These are phyloP conservation scores for Rhinophrynus dorsalis DNA, from an alignment of 2,797 vertebrate species.

Conservation along the genomic window DNA sequence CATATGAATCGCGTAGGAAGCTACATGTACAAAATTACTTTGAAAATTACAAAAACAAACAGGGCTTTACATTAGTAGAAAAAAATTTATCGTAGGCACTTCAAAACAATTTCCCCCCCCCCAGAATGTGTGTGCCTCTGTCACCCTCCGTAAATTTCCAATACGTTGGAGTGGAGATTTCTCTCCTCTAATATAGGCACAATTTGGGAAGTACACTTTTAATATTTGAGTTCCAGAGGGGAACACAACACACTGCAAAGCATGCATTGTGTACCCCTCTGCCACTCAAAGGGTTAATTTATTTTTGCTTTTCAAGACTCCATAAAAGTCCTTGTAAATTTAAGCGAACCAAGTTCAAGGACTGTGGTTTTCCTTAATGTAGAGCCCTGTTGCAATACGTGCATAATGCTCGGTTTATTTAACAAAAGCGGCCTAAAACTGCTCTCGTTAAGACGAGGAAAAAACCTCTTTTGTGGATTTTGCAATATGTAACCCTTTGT, in stretches of 20 bases:
- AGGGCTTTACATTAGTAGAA: slow-evolving; percentile 78
- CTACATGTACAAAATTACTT: slow-evolving; percentile 52
- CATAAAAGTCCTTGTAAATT: too few relatives aligned
- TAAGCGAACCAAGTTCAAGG: too few relatives aligned
- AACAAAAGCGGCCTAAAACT: slow-evolving; percentile 27
- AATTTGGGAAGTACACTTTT: slow-evolving; percentile 82
- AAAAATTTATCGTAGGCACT: slow-evolving; percentile 81
- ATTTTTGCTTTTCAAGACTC: too few relatives aligned
- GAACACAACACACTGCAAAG: too few relatives aligned
- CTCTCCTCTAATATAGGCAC: slow-evolving; percentile 71
- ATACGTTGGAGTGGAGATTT: slow-evolving; percentile 53
- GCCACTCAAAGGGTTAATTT: too few relatives aligned
- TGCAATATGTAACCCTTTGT: too few relatives aligned
- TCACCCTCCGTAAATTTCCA: slow-evolving; percentile 24
- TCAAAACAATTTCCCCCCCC: slow-evolving; percentile 17
- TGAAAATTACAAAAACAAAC: slow-evolving; percentile 61
- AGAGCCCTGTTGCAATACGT: slow-evolving; percentile 71
- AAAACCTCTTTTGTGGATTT: slow-evolving; percentile 50
- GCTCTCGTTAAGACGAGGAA: slow-evolving; percentile 55
- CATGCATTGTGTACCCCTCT: too few relatives aligned
- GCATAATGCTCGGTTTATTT: slow-evolving; percentile 57
- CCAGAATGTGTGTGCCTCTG: slow-evolving; percentile 2
- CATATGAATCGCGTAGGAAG: slow-evolving; percentile 47
- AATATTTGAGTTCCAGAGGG: too few relatives aligned
- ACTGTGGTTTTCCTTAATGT: slow-evolving; percentile 57